Base-by-base conservation (phyloP, 1,140 invertebrate genomes). In the Drosophila sp. region DNA sequence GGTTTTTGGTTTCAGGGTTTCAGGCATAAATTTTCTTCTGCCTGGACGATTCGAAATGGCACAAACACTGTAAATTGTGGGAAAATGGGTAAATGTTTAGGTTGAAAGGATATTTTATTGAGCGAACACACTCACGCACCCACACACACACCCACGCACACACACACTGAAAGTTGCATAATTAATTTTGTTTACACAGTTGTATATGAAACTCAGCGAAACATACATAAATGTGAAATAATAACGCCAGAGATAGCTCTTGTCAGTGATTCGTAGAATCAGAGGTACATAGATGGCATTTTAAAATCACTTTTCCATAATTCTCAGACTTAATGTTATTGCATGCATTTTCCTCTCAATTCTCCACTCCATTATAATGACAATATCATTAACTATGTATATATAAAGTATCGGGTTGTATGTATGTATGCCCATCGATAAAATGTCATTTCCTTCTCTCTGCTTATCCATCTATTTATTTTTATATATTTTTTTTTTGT, bases 161-260 rank as follows among this genome's bases (percentile, higher is more conserved):
- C 11, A 17, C 11, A 41, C 3, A n/a, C 23, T n/a, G 11, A 27
- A 57, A 71, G 75, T 76, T 89, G 86, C 85, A 90, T 90, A 89
- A 89, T 89, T 89, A 89, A 89, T 89, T 50, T 90, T 89, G 85
- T 90, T 79, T 89, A 81, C 85, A 90, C 85, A 89, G 80, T 90
- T 90, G 85, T 90, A 81, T 73, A 85, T 75, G 44, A 67, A 80
- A 81, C 85, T 62, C 83, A 74, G 58, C 54, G 58, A 32, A 71
- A 79, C 60, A 67, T 50, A 62, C 79, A 66, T 66, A 77, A 32
- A 67, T 67, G 62, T 55, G 67, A 56, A 72, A 66, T 41, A 35
- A 27, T 27, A 54, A 17, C 10, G 10, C 30, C 56, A 17, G 27
- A 23, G 40, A 41, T 38, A 10, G 35, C 35, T 38, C 8, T 10